These are phyloP conservation scores for Drosophila demipolita DNA, from an alignment of 2,888 invertebrate genomes.

Conservation along the genomic window DNA sequence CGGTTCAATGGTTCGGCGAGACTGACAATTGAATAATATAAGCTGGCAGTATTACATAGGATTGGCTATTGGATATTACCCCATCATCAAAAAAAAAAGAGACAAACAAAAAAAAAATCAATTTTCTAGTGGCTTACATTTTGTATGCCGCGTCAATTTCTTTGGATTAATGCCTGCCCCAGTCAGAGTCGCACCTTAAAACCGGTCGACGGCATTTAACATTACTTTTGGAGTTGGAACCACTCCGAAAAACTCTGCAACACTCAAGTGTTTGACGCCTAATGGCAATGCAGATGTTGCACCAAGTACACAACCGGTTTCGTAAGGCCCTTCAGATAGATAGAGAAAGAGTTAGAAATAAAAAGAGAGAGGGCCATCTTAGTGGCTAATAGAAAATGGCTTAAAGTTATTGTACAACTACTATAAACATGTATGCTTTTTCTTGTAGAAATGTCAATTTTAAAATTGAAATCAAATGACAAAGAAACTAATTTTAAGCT, in stretches of 20 bases:
- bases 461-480: slow-evolving; percentile 64
- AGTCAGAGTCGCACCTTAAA: slow-evolving; percentile 70
- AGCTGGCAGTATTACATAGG: slow-evolving; percentile 52
- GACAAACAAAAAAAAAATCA: slow-evolving; percentile 21
- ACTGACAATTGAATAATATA: slow-evolving; percentile 31
- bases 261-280: slow-evolving; percentile 51
- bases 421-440: slow-evolving; percentile 7
- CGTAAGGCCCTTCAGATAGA: slow-evolving; percentile 57
- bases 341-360: background rate
- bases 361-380: background rate
- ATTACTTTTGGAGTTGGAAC: slow-evolving; percentile 33
- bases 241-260: slow-evolving; percentile 45
- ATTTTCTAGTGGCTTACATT: slow-evolving; percentile 55
- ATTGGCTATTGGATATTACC: slow-evolving; percentile 61
- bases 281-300: slow-evolving; percentile 44
- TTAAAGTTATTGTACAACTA: slow-evolving; percentile 10
- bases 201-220: slow-evolving; percentile 71
- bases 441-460: slow-evolving; percentile 69
- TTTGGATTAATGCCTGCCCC: slow-evolving; percentile 40
- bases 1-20: slow-evolving; percentile 51
- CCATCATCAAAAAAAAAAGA: slow-evolving; percentile 40
- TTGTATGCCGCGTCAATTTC: slow-evolving; percentile 56
- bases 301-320: slow-evolving; percentile 59
- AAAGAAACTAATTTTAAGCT: slow-evolving; percentile 31
- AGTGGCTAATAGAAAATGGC: slow-evolving; percentile 21